These are phyloP conservation scores for Tetranychus truncatus DNA, from an alignment of 2,888 invertebrate genomes.

Conservation along the genomic window DNA sequence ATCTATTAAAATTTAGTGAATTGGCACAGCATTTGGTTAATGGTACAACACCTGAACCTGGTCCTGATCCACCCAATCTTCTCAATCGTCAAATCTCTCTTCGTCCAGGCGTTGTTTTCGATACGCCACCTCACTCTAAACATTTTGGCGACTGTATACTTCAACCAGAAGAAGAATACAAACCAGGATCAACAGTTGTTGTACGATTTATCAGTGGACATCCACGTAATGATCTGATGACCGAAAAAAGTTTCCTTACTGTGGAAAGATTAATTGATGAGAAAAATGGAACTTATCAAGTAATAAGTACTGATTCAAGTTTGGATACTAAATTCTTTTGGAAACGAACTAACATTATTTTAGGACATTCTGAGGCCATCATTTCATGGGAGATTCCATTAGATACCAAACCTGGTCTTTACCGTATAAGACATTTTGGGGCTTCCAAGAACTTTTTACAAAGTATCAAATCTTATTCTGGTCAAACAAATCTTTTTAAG, in stretches of 20 bases:
- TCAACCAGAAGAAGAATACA: constrained; percentile 27
- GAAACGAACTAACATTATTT: constrained; percentile 49
- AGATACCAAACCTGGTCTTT: constrained; percentile 49
- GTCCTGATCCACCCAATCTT: constrained; percentile 55
- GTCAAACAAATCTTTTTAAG: constrained; percentile 25
- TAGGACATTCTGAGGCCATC: constrained; percentile 58
- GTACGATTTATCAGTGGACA: constrained; percentile 48
- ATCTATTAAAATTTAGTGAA: constrained; percentile 52
- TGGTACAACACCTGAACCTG: constrained; percentile 24
- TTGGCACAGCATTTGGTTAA: constrained; percentile 41
- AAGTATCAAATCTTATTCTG: constrained; percentile 44
- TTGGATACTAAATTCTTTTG: constrained; percentile 62
- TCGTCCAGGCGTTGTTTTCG: constrained; percentile 55
- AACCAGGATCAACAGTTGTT: constrained; percentile 47
- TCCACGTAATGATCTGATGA: constrained; percentile 35
- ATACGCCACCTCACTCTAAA: constrained; percentile 50
- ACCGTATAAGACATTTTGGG: constrained; percentile 67
- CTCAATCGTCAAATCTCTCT: constrained; percentile 51
- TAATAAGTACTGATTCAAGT: constrained; percentile 58
- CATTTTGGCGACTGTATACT: constrained; percentile 33
- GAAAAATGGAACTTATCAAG: constrained; percentile 47
- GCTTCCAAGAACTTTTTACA: constrained; percentile 40
- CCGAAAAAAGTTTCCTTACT: constrained; percentile 51
- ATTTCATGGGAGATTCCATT: constrained; percentile 58
- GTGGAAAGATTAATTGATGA: constrained; percentile 40